Evolutionary conservation across 2,888 invertebrate species (phyloP).

Genomic region (Hedya salicella): DNA sequence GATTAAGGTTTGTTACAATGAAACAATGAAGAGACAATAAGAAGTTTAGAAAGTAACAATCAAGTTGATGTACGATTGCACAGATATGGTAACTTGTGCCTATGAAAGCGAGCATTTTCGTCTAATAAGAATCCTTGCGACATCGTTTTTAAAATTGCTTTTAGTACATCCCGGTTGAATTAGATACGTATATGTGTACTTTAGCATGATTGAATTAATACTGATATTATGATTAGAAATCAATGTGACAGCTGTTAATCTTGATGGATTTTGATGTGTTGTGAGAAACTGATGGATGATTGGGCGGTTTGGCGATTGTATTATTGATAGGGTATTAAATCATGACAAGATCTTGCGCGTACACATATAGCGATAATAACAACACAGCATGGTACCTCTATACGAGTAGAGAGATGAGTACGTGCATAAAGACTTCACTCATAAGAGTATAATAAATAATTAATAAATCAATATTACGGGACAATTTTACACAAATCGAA

Average conservation of each 20-base stretch:
- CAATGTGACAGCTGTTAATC: constrained; percentile 22
- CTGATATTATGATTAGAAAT: constrained; percentile 30
- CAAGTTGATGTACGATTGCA: background rate
- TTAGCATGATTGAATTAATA: constrained; percentile 1
- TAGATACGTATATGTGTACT: constrained; percentile 3
- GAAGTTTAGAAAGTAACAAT: background rate
- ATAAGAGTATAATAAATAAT: no score
- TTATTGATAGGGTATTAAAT: constrained; percentile 8
- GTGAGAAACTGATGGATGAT: constrained; percentile 3
- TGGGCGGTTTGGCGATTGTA: background rate
- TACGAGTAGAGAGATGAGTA: no score
- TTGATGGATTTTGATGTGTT: constrained; percentile 20
- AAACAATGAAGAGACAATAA: background rate
- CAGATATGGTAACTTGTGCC: background rate
- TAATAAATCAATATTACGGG: no score
- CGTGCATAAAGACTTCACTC: no score
- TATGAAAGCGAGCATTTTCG: background rate
- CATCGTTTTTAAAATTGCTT: background rate
- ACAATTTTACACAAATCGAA: no score
- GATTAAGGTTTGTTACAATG: background rate
- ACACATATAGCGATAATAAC: no score
- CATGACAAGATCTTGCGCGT: background rate
- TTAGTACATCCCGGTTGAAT: background rate
- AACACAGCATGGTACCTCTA: no score
- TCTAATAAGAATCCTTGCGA: background rate